Evolutionary conservation across 2,888 invertebrate genomes (phyloP).

Genomic region (Pristionchus maxplancki): DNA sequence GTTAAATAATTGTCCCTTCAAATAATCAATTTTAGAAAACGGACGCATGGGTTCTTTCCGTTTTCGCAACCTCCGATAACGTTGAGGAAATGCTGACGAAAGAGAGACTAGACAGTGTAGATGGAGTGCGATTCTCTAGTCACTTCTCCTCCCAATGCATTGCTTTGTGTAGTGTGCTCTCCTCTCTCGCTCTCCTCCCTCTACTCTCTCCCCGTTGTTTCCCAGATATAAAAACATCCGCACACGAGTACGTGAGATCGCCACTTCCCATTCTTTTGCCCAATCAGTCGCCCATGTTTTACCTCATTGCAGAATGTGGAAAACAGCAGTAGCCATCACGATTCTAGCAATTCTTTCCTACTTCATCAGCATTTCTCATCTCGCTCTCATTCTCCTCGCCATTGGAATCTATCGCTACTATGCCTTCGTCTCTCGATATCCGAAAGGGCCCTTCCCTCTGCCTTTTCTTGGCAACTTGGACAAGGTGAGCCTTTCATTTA

Average conservation of each 20-base stretch:
- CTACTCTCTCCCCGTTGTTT: neutral
- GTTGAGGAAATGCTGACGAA: neutral
- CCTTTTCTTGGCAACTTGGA: neutral
- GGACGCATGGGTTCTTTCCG: no score
- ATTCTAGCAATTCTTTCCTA: neutral
- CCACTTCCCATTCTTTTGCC: neutral
- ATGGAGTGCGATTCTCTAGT: constrained; percentile 4
- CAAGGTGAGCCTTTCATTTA: neutral
- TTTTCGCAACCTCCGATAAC: neutral
- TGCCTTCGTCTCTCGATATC: neutral
- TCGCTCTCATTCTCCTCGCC: neutral
- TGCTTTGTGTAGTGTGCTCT: constrained; percentile 13
- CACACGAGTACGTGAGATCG: neutral
- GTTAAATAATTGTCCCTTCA: no score
- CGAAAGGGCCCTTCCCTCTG: neutral
- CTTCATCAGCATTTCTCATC: neutral
- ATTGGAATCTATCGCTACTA: constrained; percentile 4
- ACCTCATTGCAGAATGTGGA: neutral
- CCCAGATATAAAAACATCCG: neutral
- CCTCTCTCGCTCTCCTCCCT: neutral
- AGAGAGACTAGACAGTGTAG: neutral
- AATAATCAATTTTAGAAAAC: no score
- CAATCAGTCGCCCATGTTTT: neutral
- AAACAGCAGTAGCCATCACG: neutral
- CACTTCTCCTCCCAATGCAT: neutral